Conservation (phyloP, 2,888 invertebrate genomes). For the Agapostemon virescens region DNA sequence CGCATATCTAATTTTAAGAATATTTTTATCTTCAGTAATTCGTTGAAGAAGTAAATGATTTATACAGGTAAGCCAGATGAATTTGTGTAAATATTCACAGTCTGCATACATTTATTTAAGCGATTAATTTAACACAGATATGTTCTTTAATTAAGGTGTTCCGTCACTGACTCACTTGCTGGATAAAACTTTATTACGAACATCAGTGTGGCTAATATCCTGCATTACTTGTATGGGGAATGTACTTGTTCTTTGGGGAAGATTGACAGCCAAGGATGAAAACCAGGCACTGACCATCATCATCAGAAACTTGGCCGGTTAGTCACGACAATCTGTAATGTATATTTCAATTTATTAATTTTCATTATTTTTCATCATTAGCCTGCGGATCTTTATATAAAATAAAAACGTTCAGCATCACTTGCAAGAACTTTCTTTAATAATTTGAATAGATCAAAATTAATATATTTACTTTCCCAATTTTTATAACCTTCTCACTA, state of each 20-base stretch:
- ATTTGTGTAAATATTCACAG: neutral
- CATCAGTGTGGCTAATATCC: conserved; percentile 85
- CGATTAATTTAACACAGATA: neutral
- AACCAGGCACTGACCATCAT: conserved; percentile 85
- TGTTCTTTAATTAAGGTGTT: conserved; percentile 78
- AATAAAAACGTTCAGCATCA: neutral
- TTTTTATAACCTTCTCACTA: too few relatives aligned
- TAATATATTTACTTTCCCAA: too few relatives aligned
- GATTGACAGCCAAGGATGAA: conserved; percentile 84
- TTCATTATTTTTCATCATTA: neutral
- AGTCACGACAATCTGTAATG: conserved; percentile 33
- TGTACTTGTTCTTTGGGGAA: conserved; percentile 84
- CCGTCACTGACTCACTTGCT: conserved; percentile 84
- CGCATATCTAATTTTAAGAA: neutral
- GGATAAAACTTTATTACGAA: conserved; percentile 82
- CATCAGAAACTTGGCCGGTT: conserved; percentile 85
- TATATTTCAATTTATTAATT: neutral
- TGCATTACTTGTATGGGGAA: conserved; percentile 84
- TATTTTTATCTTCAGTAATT: neutral
- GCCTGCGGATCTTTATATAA: neutral
- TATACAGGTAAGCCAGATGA: neutral
- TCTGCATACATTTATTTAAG: neutral
- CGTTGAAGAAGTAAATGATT: neutral
- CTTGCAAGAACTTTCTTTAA: too few relatives aligned
- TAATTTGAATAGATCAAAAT: too few relatives aligned